Conservation (phyloP, 2,113 vertebrate genomes). For the Anolis sagrei region DNA sequence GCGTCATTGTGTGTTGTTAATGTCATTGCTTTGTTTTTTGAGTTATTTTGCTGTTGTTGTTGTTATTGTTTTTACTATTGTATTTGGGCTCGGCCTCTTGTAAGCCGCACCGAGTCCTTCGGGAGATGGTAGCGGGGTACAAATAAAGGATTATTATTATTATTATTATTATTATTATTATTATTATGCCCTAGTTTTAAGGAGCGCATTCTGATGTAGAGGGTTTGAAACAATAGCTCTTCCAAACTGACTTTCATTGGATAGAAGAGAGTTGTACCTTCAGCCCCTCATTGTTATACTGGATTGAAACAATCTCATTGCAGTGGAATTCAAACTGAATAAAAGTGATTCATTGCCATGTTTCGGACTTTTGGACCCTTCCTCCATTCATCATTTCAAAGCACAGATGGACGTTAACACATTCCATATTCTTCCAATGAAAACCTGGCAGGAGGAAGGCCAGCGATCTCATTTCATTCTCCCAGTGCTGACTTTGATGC, state of each 20-base stretch:
- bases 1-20: too few relatives aligned
- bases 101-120: too few relatives aligned
- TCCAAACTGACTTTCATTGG: background rate
- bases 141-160: too few relatives aligned
- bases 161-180: too few relatives aligned
- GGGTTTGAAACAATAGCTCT: background rate
- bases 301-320: background rate
- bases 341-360: background rate
- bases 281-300: too few relatives aligned
- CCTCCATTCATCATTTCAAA: background rate
- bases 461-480: background rate
- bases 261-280: too few relatives aligned
- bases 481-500: accelerated
- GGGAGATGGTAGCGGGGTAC: too few relatives aligned
- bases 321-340: background rate
- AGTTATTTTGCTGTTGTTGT: too few relatives aligned
- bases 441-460: background rate
- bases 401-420: background rate
- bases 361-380: background rate
- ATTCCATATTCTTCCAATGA: background rate
- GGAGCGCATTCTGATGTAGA: background rate
- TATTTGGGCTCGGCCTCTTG: too few relatives aligned
- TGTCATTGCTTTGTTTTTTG: too few relatives aligned
- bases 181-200: background rate
- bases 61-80: too few relatives aligned